These are phyloP conservation scores for Andrena cerasifolii DNA, from an alignment of 1,140 invertebrate genomes.

Conservation along the genomic window DNA sequence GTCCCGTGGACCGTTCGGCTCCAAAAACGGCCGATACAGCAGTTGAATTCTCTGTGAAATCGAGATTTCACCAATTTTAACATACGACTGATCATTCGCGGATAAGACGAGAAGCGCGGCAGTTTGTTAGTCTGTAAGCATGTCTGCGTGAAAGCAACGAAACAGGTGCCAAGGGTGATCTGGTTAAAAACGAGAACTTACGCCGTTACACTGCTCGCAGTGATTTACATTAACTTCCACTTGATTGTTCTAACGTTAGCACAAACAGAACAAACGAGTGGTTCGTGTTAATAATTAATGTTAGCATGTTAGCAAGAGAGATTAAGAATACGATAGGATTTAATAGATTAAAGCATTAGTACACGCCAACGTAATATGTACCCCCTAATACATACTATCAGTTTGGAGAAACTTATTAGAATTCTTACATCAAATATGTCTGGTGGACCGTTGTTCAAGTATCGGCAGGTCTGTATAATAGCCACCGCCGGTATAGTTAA, in stretches of 20 bases:
- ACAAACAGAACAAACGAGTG: conserved; percentile 57
- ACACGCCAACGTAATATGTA: background rate
- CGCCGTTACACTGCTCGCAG: conserved; percentile 80
- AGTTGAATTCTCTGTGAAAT: conserved; percentile 87
- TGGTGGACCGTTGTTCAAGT: conserved; percentile 90
- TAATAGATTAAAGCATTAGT: background rate
- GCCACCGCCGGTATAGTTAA: conserved; percentile 89
- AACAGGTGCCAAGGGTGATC: background rate
- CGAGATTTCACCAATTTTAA: background rate
- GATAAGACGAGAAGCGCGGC: no score
- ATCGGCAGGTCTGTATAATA: conserved; percentile 92
- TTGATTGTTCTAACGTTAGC: conserved; percentile 78
- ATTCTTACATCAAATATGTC: conserved; percentile 92
- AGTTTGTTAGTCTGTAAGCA: background rate
- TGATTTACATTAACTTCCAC: conserved; percentile 79
- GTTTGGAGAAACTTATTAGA: conserved; percentile 17
- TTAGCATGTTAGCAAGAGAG: background rate
- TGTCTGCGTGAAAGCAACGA: background rate
- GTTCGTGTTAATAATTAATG: conserved; percentile 1
- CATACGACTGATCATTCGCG: no score
- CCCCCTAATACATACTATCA: background rate
- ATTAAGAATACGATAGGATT: background rate
- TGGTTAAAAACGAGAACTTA: conserved; percentile 71
- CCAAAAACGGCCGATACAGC: conserved; percentile 87
- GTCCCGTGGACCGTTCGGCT: conserved; percentile 74